These are phyloP conservation scores for Ailurus styani DNA, from an alignment of 2,113 vertebrate genomes.

Conservation along the genomic window DNA sequence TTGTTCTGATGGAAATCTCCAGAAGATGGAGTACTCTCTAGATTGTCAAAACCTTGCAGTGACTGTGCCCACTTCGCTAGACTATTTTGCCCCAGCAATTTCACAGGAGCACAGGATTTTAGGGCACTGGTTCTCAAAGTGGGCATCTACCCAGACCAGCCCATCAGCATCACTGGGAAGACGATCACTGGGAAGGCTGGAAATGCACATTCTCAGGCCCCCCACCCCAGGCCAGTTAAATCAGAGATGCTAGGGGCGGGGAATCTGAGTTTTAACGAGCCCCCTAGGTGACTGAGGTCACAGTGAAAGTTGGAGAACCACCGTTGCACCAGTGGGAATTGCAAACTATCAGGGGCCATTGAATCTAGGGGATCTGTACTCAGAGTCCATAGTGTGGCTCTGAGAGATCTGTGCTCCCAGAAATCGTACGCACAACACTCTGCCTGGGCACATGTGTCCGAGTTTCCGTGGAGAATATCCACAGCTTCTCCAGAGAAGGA, in stretches of 20 bases:
- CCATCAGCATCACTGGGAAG: not conserved
- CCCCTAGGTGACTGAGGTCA: not conserved
- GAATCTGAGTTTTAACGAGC: not conserved
- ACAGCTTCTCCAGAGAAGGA: not conserved
- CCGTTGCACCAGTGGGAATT: not conserved
- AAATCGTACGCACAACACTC: not conserved
- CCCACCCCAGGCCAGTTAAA: no score
- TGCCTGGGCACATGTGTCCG: not conserved
- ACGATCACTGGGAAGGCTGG: no score
- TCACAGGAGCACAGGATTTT: not conserved
- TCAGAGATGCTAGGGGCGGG: not conserved
- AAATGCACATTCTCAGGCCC: not conserved
- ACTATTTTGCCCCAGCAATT: not conserved
- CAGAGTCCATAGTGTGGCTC: not conserved
- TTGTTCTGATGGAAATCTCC: slow-evolving; percentile 7
- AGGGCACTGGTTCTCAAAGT: not conserved
- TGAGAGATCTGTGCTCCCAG: not conserved
- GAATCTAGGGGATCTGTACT: not conserved
- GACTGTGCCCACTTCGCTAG: not conserved
- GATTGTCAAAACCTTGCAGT: not conserved
- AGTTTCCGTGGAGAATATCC: not conserved
- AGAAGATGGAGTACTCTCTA: not conserved
- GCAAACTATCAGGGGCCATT: not conserved
- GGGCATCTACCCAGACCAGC: not conserved
- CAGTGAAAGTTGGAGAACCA: not conserved